phyloP scores from a whole-genome alignment of 64 coral and sea anemone genomes.

The Montipora sp. region DNA sequence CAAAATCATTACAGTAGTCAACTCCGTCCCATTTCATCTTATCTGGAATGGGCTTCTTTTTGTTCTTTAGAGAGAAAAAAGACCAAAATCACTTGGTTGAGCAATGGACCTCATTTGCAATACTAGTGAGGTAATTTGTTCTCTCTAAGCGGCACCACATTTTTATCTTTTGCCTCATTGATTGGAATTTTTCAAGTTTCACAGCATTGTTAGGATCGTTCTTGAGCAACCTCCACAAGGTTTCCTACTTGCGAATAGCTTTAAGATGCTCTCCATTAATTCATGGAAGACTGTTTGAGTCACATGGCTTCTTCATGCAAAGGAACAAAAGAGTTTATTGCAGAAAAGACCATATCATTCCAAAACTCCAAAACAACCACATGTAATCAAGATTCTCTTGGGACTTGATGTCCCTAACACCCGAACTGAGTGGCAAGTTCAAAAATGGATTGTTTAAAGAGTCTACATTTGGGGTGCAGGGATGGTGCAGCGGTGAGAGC shows the following conservation, averaged over 20 bases:
- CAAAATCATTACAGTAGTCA: not conserved
- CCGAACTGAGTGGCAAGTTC: too few relatives aligned
- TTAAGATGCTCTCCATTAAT: not conserved
- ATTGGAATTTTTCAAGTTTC: too few relatives aligned
- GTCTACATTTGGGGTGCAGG: too few relatives aligned
- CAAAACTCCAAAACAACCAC: not conserved
- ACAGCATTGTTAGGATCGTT: not conserved
- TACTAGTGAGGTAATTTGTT: too few relatives aligned
- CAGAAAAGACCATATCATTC: constrained; percentile 1
- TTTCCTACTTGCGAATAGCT: not conserved
- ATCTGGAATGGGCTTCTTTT: constrained; percentile 33
- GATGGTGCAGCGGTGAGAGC: too few relatives aligned
- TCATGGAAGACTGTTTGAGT: not conserved
- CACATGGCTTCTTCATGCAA: not conserved
- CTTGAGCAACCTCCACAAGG: not conserved
- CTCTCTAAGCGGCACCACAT: too few relatives aligned
- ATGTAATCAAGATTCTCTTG: not conserved
- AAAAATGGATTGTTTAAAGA: too few relatives aligned
- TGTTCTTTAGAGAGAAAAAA: constrained; percentile 47
- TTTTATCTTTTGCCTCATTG: too few relatives aligned
- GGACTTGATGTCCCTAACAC: not conserved
- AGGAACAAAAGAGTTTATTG: not conserved
- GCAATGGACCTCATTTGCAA: too few relatives aligned
- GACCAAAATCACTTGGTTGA: constrained; percentile 53
- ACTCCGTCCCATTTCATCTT: not conserved